Percentiles rank a stretch among this genome's conserved stretches.
These are phyloP conservation scores for Tiliacea citrago DNA, from an alignment of 2,888 invertebrate species.

Conservation along the genomic window DNA sequence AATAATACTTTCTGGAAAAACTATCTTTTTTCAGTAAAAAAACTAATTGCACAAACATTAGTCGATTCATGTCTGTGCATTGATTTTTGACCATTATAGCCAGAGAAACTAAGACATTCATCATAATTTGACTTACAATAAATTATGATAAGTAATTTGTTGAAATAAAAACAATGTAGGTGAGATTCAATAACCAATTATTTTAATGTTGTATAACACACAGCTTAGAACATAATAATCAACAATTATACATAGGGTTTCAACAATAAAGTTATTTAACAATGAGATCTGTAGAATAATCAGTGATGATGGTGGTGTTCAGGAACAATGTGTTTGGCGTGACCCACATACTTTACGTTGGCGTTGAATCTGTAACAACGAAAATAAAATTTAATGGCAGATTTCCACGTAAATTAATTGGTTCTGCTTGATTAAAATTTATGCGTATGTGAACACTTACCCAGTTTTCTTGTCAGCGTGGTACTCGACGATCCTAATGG, in stretches of 20 bases:
- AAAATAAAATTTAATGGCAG: not conserved
- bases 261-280: constrained; percentile 34
- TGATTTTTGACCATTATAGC: not conserved
- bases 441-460: not conserved
- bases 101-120: not conserved
- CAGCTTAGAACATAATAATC: constrained; percentile 6
- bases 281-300: constrained; percentile 10
- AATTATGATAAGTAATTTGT: not conserved
- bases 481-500: constrained; percentile 86
- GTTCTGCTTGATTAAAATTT: not conserved
- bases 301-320: constrained; percentile 61
- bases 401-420: not conserved
- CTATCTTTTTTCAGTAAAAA: not conserved
- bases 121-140: not conserved
- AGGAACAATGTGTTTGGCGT: constrained; percentile 65
- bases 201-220: constrained; percentile 39
- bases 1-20: too few relatives aligned
- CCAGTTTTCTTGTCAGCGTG: constrained; percentile 74
- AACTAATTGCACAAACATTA: not conserved
- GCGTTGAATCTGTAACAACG: constrained; percentile 73
- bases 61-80: not conserved
- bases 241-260: constrained; percentile 33
- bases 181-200: constrained; percentile 5
- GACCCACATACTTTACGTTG: constrained; percentile 66
- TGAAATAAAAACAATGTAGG: not conserved